Conservation (phyloP, 2,888 invertebrate species). For the Melolontha melolontha region DNA sequence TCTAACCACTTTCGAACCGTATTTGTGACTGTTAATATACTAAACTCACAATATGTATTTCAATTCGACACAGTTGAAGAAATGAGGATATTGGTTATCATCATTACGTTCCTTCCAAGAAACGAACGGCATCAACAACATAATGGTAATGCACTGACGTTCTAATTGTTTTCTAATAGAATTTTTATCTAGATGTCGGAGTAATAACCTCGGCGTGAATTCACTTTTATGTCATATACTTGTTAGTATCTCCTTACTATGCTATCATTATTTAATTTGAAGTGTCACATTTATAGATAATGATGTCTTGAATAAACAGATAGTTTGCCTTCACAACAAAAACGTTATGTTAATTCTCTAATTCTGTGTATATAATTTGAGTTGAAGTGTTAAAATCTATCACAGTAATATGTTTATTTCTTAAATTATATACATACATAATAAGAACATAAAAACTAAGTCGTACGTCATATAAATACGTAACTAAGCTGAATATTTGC, state of each 20-base stretch:
- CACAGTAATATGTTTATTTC: conserved; percentile 4
- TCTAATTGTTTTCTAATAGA: conserved; percentile 35
- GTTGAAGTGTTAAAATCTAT: conserved; percentile 14
- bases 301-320: conserved; percentile 4
- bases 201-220: conserved; percentile 9
- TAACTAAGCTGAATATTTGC: too few relatives aligned
- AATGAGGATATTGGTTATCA: conserved; percentile 27
- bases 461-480: too few relatives aligned
- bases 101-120: conserved; percentile 16
- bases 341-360: neutral
- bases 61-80: conserved; percentile 22
- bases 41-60: neutral
- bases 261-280: conserved; percentile 24
- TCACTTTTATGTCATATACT: conserved; percentile 7
- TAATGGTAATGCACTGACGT: conserved; percentile 17
- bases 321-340: neutral
- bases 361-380: neutral
- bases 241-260: neutral
- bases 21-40: conserved; percentile 30
- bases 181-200: conserved; percentile 22
- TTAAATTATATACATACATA: neutral
- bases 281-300: conserved; percentile 10
- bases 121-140: conserved; percentile 18
- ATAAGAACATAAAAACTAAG: neutral
- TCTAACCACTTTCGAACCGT: conserved; percentile 49